Evolutionary conservation across 1,140 invertebrate species (phyloP).

Genomic region (Drosophila arizonae): DNA sequence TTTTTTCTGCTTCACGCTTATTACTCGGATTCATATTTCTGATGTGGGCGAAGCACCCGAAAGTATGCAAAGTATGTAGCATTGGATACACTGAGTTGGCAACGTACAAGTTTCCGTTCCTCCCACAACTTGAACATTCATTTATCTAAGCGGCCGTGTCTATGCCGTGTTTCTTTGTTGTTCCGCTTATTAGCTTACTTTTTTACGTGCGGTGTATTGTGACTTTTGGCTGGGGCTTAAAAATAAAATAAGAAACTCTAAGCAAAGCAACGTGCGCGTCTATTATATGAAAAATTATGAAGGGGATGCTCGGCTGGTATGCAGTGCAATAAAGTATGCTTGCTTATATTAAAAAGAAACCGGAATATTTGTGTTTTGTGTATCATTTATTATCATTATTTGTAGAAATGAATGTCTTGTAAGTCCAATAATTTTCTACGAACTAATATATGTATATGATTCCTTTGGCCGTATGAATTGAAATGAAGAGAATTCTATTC

Average conservation of each 20-base stretch:
- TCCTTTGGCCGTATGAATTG: too few species aligned
- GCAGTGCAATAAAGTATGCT: slow-evolving; percentile 62
- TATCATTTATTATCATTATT: slow-evolving; percentile 79
- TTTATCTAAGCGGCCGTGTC: slow-evolving; percentile 75
- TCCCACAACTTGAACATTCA: slow-evolving; percentile 62
- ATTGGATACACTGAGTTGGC: slow-evolving; percentile 21
- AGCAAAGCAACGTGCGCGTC: slow-evolving; percentile 24
- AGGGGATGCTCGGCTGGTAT: background rate
- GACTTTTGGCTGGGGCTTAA: slow-evolving; percentile 18
- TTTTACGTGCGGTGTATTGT: slow-evolving; percentile 59
- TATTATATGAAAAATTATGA: slow-evolving; percentile 8
- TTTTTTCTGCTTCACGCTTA: slow-evolving; percentile 63
- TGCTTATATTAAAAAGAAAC: slow-evolving; percentile 65
- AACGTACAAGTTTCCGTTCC: slow-evolving; percentile 3
- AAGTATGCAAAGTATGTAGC: slow-evolving; percentile 75
- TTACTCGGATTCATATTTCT: slow-evolving; percentile 39
- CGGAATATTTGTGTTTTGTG: slow-evolving; percentile 65
- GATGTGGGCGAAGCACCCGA: slow-evolving; percentile 34
- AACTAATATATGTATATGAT: background rate
- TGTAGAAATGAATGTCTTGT: slow-evolving; percentile 30
- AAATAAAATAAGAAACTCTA: slow-evolving; percentile 23
- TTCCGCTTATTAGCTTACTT: slow-evolving; percentile 64
- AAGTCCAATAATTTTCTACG: background rate
- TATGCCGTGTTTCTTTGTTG: slow-evolving; percentile 65
- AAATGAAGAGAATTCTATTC: too few species aligned